These are phyloP conservation scores for Yponomeuta cagnagella DNA, from an alignment of 2,888 invertebrate genomes.

Conservation along the genomic window DNA sequence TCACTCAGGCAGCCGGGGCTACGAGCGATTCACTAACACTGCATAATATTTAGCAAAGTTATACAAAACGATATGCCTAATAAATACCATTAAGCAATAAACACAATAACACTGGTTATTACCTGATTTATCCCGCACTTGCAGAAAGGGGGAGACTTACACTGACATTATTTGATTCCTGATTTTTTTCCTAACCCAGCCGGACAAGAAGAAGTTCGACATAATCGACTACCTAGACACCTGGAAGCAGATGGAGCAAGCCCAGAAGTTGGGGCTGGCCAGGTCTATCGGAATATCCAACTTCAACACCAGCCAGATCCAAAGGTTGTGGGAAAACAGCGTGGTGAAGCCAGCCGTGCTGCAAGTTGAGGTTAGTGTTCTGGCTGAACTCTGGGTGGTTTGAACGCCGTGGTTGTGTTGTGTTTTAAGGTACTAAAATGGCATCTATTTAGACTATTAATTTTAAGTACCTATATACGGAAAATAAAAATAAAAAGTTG, in stretches of 20 bases:
- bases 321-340: conserved; percentile 68
- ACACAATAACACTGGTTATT: no score
- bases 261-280: conserved; percentile 70
- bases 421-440: no score
- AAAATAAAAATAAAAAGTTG: no score
- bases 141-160: no score
- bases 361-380: conserved; percentile 44
- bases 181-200: conserved; percentile 29
- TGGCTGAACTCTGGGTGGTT: not conserved
- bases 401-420: not conserved
- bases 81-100: no score
- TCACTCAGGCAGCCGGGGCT: no score
- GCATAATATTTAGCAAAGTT: no score
- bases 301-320: conserved; percentile 79
- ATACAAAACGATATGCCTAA: no score
- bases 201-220: conserved; percentile 55
- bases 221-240: conserved; percentile 78
- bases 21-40: no score
- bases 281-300: conserved; percentile 82
- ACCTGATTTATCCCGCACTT: no score
- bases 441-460: no score
- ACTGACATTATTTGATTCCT: not conserved
- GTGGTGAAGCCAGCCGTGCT: conserved; percentile 71
- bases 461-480: no score
- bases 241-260: conserved; percentile 81